These are phyloP conservation scores for Euleptes europaea DNA, from an alignment of 2,113 vertebrate species.

Conservation along the genomic window DNA sequence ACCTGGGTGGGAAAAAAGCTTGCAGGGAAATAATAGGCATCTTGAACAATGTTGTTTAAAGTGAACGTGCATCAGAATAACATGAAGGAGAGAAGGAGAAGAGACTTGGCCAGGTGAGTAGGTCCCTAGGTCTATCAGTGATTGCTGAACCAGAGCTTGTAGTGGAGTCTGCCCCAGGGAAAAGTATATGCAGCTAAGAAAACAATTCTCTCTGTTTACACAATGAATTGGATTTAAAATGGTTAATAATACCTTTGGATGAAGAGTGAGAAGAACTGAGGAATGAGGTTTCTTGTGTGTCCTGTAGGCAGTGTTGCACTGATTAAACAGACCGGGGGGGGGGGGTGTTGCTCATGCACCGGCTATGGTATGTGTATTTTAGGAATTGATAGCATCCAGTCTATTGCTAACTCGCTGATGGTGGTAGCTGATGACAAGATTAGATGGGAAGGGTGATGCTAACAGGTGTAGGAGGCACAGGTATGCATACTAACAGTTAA, in stretches of 20 bases:
- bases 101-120: background rate
- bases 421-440: background rate
- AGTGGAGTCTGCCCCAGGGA: background rate
- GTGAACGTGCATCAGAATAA: background rate
- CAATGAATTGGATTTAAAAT: background rate
- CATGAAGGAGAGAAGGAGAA: background rate
- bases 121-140: background rate
- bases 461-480: background rate
- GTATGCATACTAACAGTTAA: background rate
- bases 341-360: background rate
- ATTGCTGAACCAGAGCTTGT: background rate
- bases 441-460: background rate
- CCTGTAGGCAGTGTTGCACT: background rate
- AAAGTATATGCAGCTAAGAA: background rate
- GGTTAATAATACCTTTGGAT: background rate
- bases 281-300: background rate
- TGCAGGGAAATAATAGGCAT: background rate
- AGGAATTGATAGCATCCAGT: background rate
- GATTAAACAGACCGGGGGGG: background rate
- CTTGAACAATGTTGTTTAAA: background rate
- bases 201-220: background rate
- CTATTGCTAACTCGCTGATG: background rate
- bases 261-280: background rate
- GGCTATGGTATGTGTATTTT: background rate
- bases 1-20: background rate